Conservation (phyloP, 2,888 invertebrate species). For the Athalia circularis region DNA sequence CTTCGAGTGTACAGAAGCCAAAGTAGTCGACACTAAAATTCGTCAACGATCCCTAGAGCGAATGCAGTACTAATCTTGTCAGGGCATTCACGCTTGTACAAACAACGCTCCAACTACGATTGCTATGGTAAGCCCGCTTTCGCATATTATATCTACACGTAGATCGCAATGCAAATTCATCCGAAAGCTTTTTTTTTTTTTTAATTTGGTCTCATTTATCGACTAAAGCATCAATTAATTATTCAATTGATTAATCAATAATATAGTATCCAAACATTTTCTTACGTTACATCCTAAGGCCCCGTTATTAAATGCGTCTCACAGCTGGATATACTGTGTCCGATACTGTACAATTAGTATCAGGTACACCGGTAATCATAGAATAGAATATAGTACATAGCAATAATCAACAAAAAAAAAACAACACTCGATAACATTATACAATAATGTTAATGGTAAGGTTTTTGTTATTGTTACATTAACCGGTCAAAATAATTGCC, state of each 20-base stretch:
- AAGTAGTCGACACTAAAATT: too few species aligned
- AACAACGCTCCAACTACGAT: too few species aligned
- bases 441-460: neutral
- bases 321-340: neutral
- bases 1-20: too few species aligned
- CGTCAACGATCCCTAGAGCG: too few species aligned
- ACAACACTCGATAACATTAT: neutral
- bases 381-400: conserved; percentile 27
- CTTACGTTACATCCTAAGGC: conserved; percentile 43
- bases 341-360: conserved; percentile 9
- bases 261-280: conserved; percentile 24
- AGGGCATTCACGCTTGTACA: too few species aligned
- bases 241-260: neutral
- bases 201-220: conserved; percentile 33
- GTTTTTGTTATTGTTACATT: neutral
- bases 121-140: conserved; percentile 15
- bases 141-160: neutral
- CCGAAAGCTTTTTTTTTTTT: conserved; percentile 9
- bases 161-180: neutral
- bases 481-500: conserved; percentile 10
- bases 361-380: conserved; percentile 12
- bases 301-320: conserved; percentile 42
- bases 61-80: too few species aligned
- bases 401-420: conserved; percentile 19
- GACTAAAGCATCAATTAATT: conserved; percentile 12